Conservation (phyloP, 2,888 invertebrate species). For the Apamea monoglypha region DNA sequence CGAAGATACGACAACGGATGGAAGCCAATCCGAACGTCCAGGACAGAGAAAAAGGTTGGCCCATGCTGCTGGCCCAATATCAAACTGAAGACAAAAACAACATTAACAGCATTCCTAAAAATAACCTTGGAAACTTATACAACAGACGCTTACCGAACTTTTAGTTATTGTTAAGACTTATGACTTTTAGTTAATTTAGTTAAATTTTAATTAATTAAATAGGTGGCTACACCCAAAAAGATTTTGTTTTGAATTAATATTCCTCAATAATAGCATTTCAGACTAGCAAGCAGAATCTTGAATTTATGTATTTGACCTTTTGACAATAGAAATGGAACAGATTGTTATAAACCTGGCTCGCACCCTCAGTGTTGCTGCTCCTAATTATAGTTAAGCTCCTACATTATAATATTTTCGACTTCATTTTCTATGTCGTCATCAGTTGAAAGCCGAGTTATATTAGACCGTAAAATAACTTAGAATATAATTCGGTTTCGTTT, state of each 20-base stretch:
- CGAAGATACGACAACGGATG: constrained; percentile 82
- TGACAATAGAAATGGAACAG: background rate
- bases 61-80: constrained; percentile 80
- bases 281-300: background rate
- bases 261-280: background rate
- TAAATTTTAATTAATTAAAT: constrained; percentile 46
- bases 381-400: constrained; percentile 3
- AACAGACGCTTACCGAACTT: constrained; percentile 74
- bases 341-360: background rate
- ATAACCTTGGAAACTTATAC: constrained; percentile 71
- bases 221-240: background rate
- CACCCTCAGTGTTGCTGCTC: background rate
- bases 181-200: constrained; percentile 9
- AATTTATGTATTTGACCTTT: background rate
- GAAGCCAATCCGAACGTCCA: constrained; percentile 82
- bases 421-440: background rate
- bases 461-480: constrained; percentile 3
- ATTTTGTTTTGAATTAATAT: constrained; percentile 12
- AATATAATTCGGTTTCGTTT: constrained; percentile 22
- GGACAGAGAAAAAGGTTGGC: constrained; percentile 84
- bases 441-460: constrained; percentile 9
- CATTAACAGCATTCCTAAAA: constrained; percentile 56
- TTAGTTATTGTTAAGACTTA: constrained; percentile 19
- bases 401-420: constrained; percentile 8
- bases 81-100: constrained; percentile 76